These are phyloP conservation scores for Metellina segmentata DNA, from an alignment of 2,888 invertebrate genomes.

Conservation along the genomic window DNA sequence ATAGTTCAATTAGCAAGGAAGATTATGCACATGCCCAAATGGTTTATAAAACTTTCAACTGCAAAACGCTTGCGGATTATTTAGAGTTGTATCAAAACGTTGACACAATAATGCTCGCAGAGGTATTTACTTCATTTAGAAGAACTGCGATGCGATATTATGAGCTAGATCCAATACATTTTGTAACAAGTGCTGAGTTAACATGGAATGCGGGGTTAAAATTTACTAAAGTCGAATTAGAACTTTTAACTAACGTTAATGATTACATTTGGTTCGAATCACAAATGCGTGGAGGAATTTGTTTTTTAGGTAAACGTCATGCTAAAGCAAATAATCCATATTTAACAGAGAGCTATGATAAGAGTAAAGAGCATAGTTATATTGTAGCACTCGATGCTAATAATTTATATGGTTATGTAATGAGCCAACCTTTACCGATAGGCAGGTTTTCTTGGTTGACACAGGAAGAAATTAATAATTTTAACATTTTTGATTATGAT, in stretches of 20 bases:
- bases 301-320: neutral
- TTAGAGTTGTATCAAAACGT: constrained; percentile 18
- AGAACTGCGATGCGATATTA: neutral
- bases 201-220: constrained; percentile 76
- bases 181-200: neutral
- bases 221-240: constrained; percentile 78
- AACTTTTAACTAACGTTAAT: constrained; percentile 78
- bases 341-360: no score
- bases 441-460: neutral
- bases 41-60: neutral
- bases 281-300: constrained; percentile 77
- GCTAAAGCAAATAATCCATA: constrained; percentile 10
- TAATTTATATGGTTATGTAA: constrained; percentile 6
- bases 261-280: constrained; percentile 78
- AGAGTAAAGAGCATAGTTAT: no score
- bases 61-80: constrained; percentile 6
- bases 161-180: neutral
- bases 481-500: constrained; percentile 9
- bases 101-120: neutral
- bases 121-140: constrained; percentile 1
- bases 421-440: neutral
- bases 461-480: neutral
- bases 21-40: constrained; percentile 6
- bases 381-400: neutral
- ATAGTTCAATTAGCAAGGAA: neutral